These are phyloP conservation scores for Pseudomyrmex cubaensis DNA, from an alignment of 1,140 invertebrate genomes.

Conservation along the genomic window DNA sequence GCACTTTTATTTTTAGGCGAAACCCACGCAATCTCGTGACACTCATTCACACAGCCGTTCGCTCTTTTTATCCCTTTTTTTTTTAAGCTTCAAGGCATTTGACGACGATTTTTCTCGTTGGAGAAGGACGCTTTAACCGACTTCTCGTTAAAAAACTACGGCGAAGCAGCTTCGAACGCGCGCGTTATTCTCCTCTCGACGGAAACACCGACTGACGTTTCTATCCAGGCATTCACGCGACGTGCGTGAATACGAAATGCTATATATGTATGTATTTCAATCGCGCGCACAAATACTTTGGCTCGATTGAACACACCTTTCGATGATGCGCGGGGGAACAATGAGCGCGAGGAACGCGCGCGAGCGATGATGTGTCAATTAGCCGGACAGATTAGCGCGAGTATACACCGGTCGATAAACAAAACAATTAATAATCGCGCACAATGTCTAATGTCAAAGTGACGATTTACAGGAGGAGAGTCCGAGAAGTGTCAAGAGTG, in stretches of 20 bases:
- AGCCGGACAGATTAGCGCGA: slow-evolving; percentile 10
- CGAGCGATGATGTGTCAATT: not conserved
- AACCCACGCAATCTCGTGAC: slow-evolving; percentile 14
- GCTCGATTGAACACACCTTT: not conserved
- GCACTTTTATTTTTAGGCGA: slow-evolving; percentile 53
- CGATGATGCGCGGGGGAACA: not conserved
- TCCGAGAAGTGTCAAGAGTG: not conserved
- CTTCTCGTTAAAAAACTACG: too few relatives aligned
- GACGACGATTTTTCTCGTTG: not conserved
- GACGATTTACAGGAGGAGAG: not conserved
- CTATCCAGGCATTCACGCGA: not conserved
- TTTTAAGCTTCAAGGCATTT: not conserved
- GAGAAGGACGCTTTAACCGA: not conserved
- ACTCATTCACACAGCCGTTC: not conserved
- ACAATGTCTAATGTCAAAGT: not conserved
- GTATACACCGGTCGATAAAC: not conserved
- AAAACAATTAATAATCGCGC: slow-evolving; percentile 1
- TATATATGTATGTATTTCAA: not conserved
- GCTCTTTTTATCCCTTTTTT: not conserved
- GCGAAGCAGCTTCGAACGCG: not conserved
- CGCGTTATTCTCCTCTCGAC: slow-evolving; percentile 24
- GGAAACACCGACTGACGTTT: slow-evolving; percentile 44
- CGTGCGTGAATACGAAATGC: not conserved
- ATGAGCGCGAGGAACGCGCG: not conserved
- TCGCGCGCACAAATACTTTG: not conserved